Evolutionary conservation across 2,888 invertebrate genomes (phyloP).

Genomic region (Eupithecia subumbrata): DNA sequence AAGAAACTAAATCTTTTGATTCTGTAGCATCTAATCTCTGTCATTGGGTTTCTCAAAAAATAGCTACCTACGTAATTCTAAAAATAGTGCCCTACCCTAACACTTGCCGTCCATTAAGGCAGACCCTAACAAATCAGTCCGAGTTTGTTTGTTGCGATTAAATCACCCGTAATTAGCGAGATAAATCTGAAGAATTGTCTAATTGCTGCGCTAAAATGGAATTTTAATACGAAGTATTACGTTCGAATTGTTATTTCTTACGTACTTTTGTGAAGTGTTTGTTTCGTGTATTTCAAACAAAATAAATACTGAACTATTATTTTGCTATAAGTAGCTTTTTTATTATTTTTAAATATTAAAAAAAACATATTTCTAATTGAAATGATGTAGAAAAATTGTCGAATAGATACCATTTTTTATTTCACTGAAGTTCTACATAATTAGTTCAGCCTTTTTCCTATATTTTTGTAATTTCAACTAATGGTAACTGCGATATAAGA

Average conservation of each 20-base stretch:
- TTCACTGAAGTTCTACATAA: neutral
- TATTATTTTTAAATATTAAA: too few relatives aligned
- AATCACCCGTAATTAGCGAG: constrained; percentile 22
- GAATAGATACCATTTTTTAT: neutral
- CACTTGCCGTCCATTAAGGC: constrained; percentile 35
- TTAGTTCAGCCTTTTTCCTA: neutral
- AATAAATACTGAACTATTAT: neutral
- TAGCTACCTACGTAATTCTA: neutral
- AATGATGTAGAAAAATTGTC: neutral
- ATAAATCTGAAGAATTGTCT: constrained; percentile 28
- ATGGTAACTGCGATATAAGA: too few relatives aligned
- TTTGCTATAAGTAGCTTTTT: too few relatives aligned
- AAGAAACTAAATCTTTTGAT: neutral
- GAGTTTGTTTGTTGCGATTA: constrained; percentile 22
- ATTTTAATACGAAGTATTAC: constrained; percentile 32
- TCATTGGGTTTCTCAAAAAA: neutral
- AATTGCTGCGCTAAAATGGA: constrained; percentile 50
- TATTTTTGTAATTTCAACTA: neutral
- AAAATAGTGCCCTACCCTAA: constrained; percentile 26
- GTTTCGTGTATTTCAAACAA: neutral
- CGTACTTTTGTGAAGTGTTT: neutral
- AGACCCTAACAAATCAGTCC: constrained; percentile 30
- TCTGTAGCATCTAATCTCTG: too few relatives aligned
- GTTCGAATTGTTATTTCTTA: constrained; percentile 9
- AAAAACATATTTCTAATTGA: neutral